Base-by-base conservation (phyloP, 2,113 vertebrate genomes). In the Boulengeromyrus knoepffleri region DNA sequence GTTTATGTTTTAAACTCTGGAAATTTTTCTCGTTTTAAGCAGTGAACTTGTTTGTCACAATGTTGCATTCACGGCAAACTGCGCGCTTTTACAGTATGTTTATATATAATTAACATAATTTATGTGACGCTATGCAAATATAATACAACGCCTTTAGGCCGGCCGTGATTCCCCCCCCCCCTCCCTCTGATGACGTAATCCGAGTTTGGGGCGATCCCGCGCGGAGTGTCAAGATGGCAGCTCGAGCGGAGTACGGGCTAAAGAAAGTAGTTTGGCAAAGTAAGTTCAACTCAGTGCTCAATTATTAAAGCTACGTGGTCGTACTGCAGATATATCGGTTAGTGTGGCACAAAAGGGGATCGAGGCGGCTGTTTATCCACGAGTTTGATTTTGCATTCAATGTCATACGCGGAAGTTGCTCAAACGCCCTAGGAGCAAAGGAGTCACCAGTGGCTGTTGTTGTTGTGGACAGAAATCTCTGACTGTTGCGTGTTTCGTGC, bases 241-340 rank as follows among this genome's bases (percentile, higher is more conserved):
- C 95, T 1, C 91, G 89, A 2, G 47, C 93, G 19, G 96, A 96
- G 1, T 87, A 95, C 94, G 96, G 96, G 84, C 93, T 96, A 49
- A 96, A 94, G 89, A 93, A 90, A 90, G 88, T 95, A 91, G 95
- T 96, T 92, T 96, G 96, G 96, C 95, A 96, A 94, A 96, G 96
- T 96, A 95, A 96, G 96, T 96, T 90, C 0, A 47, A 31, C 36
- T 12, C 56, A 39, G 9, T 19, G 53, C 53, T 9, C 3, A 24
- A 7, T 39, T n/a, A 3, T 62, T 88, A 21, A 15, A 58, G 1
- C 15, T 19, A 42, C 0, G 1, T n/a, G 36, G 53, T 45, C 13
- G 27, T 17, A 24, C 27, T 24, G 12, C 56, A 3, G 36, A 31
- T 53, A n/a, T 52, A 66, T 21, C 8, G 15, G 7, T 62, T 62